These are phyloP conservation scores for Latrodectus geometricus DNA, from an alignment of 1,140 invertebrate genomes.

Conservation along the genomic window DNA sequence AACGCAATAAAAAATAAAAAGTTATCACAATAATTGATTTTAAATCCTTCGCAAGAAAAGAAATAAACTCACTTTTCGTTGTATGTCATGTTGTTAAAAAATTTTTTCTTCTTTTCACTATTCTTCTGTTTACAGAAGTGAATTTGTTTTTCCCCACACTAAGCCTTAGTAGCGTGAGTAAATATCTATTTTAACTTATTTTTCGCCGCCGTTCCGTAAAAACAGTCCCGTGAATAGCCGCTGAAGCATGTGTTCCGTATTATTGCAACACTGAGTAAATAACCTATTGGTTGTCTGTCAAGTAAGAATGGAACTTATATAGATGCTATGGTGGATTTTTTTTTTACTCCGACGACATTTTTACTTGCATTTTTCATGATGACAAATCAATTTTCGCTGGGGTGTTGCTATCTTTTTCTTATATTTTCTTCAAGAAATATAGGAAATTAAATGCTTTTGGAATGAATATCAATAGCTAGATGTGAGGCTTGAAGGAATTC, in stretches of 20 bases:
- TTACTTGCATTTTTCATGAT: background rate
- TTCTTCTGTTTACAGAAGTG: background rate
- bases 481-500: no score
- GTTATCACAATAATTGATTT: background rate
- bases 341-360: background rate
- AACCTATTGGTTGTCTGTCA: constrained; percentile 34
- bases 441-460: background rate
- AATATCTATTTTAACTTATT: background rate
- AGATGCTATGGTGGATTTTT: constrained; percentile 18
- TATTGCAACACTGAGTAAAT: constrained; percentile 11
- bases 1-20: no score
- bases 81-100: background rate
- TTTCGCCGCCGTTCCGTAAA: background rate
- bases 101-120: background rate
- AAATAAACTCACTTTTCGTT: background rate
- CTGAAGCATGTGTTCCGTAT: constrained; percentile 12
- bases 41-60: background rate
- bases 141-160: background rate
- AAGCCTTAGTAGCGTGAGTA: background rate
- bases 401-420: background rate
- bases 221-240: background rate
- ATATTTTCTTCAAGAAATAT: background rate
- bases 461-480: no score
- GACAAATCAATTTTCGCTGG: background rate
- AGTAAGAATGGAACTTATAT: constrained; percentile 36